Percentiles rank a stretch among this genome's conserved stretches.
Conservation (phyloP, 2,113 vertebrate species). For the Heptranchias perlo region DNA sequence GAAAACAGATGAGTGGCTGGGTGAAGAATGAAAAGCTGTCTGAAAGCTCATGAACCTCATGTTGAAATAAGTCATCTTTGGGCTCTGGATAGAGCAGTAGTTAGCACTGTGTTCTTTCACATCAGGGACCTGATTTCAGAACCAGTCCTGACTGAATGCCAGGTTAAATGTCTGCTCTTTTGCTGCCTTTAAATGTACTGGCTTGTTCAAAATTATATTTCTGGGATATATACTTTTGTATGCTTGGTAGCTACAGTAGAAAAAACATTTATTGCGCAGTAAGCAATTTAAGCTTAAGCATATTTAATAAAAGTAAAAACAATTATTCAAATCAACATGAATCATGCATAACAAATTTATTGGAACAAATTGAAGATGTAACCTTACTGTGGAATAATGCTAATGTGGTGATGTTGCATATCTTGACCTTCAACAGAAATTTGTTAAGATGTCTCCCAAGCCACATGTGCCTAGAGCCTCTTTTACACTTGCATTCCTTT, state of each 20-base stretch:
- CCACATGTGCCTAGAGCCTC: not conserved
- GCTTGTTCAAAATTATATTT: not conserved
- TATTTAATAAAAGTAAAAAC: constrained; percentile 10
- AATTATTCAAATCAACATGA: not conserved
- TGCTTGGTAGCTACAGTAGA: not conserved
- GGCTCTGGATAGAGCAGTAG: not conserved
- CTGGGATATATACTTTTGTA: not conserved
- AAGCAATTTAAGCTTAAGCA: not conserved
- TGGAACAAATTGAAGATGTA: not conserved
- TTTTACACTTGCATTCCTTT: not conserved
- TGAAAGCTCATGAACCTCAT: not conserved
- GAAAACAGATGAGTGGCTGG: not conserved
- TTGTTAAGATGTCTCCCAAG: not conserved
- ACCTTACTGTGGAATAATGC: not conserved
- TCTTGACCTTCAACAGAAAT: not conserved
- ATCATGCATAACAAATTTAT: not conserved
- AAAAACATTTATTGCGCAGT: not conserved
- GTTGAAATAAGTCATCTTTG: not conserved
- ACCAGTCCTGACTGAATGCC: not conserved
- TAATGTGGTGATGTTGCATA: not conserved
- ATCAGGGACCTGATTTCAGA: not conserved
- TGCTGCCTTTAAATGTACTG: not conserved
- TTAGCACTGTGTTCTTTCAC: not conserved
- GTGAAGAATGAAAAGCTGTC: not conserved
- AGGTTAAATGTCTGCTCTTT: not conserved